Conservation (phyloP, 2,888 invertebrate species). For the Drosophila putrida region DNA sequence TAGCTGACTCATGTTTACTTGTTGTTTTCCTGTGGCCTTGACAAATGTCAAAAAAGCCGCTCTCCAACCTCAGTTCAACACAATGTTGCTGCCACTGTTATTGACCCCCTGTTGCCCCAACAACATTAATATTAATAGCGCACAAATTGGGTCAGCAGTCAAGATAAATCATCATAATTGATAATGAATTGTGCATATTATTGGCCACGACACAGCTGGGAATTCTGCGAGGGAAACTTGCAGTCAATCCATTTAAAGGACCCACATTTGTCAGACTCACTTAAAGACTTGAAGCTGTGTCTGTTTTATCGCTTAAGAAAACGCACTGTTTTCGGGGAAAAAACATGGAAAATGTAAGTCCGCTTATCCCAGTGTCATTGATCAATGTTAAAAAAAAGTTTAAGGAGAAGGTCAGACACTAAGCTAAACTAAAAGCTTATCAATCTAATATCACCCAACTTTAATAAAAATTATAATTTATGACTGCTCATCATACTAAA, state of each 20-base stretch:
- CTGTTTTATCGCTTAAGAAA: neutral
- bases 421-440: no score
- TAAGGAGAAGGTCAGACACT: no score
- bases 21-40: conserved; percentile 33
- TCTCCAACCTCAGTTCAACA: neutral
- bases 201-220: conserved; percentile 42
- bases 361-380: no score
- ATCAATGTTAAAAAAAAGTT: no score
- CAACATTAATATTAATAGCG: conserved; percentile 75
- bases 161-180: conserved; percentile 80
- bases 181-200: conserved; percentile 76
- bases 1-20: conserved; percentile 1
- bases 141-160: conserved; percentile 76
- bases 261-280: conserved; percentile 31
- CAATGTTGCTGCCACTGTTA: conserved; percentile 20
- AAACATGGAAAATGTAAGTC: no score
- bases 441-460: no score
- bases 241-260: conserved; percentile 31
- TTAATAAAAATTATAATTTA: no score
- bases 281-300: conserved; percentile 1
- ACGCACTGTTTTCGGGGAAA: neutral
- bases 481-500: no score
- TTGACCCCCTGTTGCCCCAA: conserved; percentile 3
- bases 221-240: conserved; percentile 17
- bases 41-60: conserved; percentile 37